phyloP scores from a whole-genome alignment of 2,113 vertebrate genomes.

The Mesembrinibis cayennensis region DNA sequence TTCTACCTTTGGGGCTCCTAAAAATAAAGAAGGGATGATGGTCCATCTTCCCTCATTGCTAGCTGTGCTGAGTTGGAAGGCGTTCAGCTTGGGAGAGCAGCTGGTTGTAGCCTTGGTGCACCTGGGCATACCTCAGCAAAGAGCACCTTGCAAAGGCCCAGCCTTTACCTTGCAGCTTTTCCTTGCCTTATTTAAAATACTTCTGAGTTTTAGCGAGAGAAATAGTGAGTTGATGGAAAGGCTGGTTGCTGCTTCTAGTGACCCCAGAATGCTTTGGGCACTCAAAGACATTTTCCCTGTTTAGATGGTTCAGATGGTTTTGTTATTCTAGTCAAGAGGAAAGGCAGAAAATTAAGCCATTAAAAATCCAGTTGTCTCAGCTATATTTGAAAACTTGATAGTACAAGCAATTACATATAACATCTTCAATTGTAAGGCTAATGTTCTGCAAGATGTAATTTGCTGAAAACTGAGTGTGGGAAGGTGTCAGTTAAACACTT shows the following conservation, averaged over 20 bases:
- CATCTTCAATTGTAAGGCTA: not conserved
- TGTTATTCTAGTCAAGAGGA: not conserved
- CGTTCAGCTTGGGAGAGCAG: not conserved
- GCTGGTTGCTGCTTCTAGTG: not conserved
- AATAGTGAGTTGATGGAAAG: accelerated
- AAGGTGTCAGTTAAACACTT: not conserved
- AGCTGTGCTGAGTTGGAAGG: not conserved
- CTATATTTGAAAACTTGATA: not conserved
- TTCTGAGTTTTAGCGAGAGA: not conserved
- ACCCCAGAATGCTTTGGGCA: accelerated
- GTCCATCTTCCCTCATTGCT: accelerated
- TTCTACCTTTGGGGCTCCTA: not conserved
- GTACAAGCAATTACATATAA: not conserved
- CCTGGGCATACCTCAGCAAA: too few species aligned
- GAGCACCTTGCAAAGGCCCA: not conserved
- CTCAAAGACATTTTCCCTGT: accelerated
- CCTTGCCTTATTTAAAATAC: not conserved
- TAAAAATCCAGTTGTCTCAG: not conserved
- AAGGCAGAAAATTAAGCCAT: not conserved
- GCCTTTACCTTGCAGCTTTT: not conserved
- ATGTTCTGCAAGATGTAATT: not conserved
- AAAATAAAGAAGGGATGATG: not conserved
- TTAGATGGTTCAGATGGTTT: not conserved
- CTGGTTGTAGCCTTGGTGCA: not conserved
- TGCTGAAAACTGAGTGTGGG: not conserved